Evolutionary conservation across 2,113 vertebrate genomes (phyloP).

Genomic region (Podilymbus podiceps): DNA sequence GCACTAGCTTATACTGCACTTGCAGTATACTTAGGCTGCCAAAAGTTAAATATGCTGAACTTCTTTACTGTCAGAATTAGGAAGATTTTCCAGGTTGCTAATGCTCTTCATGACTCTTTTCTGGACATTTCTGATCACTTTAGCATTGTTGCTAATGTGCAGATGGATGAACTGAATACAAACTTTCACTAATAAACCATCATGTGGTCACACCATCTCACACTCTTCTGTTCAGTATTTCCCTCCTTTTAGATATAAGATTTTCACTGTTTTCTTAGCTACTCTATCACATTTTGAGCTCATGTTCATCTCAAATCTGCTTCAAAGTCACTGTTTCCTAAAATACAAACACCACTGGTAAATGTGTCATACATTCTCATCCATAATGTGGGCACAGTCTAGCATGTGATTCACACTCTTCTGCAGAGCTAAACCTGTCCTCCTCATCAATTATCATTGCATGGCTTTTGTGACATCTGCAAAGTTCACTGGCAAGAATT

Average conservation of each 20-base stretch:
- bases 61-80: background rate
- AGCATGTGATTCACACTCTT: constrained; percentile 27
- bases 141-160: background rate
- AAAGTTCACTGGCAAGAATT: background rate
- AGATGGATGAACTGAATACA: background rate
- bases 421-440: background rate
- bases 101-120: background rate
- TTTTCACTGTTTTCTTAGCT: background rate
- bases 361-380: constrained; percentile 47
- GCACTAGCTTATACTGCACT: background rate
- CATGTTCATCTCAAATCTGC: constrained; percentile 6
- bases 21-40: background rate
- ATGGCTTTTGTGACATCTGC: background rate
- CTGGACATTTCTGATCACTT: background rate
- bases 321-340: constrained; percentile 30
- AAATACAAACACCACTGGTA: constrained; percentile 38
- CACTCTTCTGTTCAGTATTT: background rate
- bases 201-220: background rate
- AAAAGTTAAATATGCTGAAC: background rate
- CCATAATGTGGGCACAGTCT: constrained; percentile 39
- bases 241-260: background rate
- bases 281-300: constrained; percentile 2
- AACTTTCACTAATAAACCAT: background rate
- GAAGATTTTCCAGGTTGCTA: background rate
- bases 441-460: background rate